Conservation (phyloP, 2,797 vertebrate species). For the Valencia hispanica region DNA sequence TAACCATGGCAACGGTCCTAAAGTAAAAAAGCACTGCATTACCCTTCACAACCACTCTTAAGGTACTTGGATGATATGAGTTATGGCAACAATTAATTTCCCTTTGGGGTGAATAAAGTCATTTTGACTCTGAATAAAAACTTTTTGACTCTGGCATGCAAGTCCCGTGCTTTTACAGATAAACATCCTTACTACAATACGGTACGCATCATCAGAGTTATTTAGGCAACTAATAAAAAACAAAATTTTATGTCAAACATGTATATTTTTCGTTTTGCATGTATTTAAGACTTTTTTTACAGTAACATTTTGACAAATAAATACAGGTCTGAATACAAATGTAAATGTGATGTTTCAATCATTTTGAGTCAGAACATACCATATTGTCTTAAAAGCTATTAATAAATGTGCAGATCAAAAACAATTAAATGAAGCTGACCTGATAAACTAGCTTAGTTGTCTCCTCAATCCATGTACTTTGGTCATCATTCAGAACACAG, state of each 20-base stretch:
- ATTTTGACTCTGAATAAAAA: too few relatives aligned
- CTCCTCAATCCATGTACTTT: constrained; percentile 96
- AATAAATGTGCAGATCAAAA: neutral
- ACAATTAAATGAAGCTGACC: constrained; percentile 77
- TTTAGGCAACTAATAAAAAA: too few relatives aligned
- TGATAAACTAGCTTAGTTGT: constrained; percentile 97
- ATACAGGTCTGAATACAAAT: neutral
- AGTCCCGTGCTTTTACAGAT: neutral
- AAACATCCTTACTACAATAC: neutral
- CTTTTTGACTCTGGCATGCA: too few relatives aligned
- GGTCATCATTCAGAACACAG: constrained; percentile 93
- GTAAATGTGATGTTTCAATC: neutral
- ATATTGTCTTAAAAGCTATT: too few relatives aligned
- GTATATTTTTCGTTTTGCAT: neutral
- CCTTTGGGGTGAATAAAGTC: too few relatives aligned
- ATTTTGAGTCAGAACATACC: neutral
- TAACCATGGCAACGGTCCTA: too few relatives aligned
- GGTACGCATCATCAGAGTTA: too few relatives aligned
- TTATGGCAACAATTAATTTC: too few relatives aligned
- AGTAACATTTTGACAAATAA: neutral
- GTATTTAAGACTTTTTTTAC: neutral
- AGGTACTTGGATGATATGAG: too few relatives aligned
- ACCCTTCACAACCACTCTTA: too few relatives aligned
- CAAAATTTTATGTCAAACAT: neutral
- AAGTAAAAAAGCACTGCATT: too few relatives aligned